Evolutionary conservation across 2,888 invertebrate species (phyloP), one percentile per base, ranked within the genome.

Genomic region (Tiphia femorata): DNA sequence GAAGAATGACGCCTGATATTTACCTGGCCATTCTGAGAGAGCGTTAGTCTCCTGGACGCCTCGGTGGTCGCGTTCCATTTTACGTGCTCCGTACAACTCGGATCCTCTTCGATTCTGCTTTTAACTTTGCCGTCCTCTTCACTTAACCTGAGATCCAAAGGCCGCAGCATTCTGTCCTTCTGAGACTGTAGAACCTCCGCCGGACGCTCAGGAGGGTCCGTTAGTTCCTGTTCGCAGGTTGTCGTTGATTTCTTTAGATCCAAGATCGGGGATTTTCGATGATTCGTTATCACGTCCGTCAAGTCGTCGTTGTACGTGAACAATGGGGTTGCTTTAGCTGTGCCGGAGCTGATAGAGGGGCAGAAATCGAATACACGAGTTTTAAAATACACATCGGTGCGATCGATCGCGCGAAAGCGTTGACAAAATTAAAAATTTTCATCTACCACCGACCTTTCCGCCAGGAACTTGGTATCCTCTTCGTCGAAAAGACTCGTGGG

Each of bases 401-500:
- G 2, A 7, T 29, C 7, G 29, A n/a, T 29, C 7, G 29, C 29
- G 29, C 29, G 29, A 2, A 12, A 5, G 25, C 25, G 25, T 8
- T 14, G n/a, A n/a, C n/a, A n/a, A n/a, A n/a, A n/a, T n/a, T n/a
- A n/a, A n/a, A n/a, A n/a, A n/a, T n/a, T 6, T 10, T 21, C 5
- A 12, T 23, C 4, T 17, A 23, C 4, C 4, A 20, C 55, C 2
- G 6, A 59, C 59, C 56, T 48, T 44, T 51, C 33, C 23, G 17
- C 23, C 33, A 59, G 50, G 50, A 59, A 59, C 46, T 61, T 63
- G 33, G 27, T 35, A 17, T 81, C 81, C 46, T 80, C 80, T 27
- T 81, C 81, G 64, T 82, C 79, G 72, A 84, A 86, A 3, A 85
- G 78, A 61, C 85, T 84, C 29, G 84, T 83, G 3, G 85, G 85